These are phyloP conservation scores for Hofmannophila pseudospretella DNA, from an alignment of 2,888 invertebrate species.

Conservation along the genomic window DNA sequence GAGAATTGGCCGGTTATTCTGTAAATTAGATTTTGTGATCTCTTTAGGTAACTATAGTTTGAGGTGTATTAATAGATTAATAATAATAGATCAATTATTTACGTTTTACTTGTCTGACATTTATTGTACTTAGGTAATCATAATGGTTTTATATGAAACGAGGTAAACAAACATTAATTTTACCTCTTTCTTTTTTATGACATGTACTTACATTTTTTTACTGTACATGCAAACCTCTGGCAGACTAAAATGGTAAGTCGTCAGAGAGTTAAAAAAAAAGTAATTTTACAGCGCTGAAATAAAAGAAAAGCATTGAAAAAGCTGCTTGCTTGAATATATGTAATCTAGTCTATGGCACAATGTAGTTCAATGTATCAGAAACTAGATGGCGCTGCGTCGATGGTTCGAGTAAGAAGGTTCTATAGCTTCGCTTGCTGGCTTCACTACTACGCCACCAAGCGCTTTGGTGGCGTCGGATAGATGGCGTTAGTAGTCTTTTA, in stretches of 20 bases:
- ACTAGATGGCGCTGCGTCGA: conserved; percentile 52
- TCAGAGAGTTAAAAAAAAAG: conserved; percentile 37
- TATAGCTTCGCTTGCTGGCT: conserved; percentile 20
- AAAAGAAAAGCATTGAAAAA: conserved; percentile 41
- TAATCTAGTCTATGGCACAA: not conserved
- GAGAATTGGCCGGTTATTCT: too few species aligned
- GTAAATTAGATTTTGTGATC: too few species aligned
- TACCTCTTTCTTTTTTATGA: too few species aligned
- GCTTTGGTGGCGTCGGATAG: conserved; percentile 19
- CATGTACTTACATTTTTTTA: conserved; percentile 51
- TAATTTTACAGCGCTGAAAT: conserved; percentile 20
- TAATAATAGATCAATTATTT: too few species aligned
- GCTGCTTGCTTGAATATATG: conserved; percentile 34
- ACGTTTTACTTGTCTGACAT: too few species aligned
- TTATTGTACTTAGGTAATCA: too few species aligned
- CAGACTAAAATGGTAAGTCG: conserved; percentile 72
- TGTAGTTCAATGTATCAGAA: conserved; percentile 8
- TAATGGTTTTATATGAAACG: too few species aligned
- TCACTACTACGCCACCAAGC: conserved; percentile 6
- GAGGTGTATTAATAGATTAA: too few species aligned
- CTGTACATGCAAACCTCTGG: conserved; percentile 69
- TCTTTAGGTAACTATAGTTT: too few species aligned
- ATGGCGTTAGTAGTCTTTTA: conserved; percentile 27
- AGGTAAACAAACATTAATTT: too few species aligned
- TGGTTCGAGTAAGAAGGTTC: conserved; percentile 23